Conservation (phyloP, 1,140 invertebrate species). For the Oppia nitens region DNA sequence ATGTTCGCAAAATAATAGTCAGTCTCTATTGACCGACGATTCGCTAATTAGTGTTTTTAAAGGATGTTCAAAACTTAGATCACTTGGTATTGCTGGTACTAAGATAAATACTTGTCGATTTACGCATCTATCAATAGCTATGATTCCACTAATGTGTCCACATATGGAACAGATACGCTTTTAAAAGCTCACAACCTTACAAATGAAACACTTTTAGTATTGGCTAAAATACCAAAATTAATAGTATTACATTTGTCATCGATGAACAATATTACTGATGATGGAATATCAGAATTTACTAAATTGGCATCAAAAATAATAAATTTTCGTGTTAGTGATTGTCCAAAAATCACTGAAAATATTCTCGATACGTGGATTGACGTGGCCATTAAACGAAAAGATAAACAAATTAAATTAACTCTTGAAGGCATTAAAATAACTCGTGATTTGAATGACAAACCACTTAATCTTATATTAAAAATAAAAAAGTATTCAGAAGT, state of each 20-base stretch:
- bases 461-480: neutral
- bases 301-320: neutral
- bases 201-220: neutral
- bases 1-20: neutral
- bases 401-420: neutral
- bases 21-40: neutral
- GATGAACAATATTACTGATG: neutral
- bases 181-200: neutral
- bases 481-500: too few relatives aligned
- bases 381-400: neutral
- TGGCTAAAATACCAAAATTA: neutral
- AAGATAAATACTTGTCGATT: neutral
- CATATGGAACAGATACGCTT: neutral
- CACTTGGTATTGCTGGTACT: neutral
- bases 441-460: neutral
- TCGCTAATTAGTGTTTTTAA: neutral
- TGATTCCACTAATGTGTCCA: neutral
- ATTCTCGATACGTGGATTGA: neutral
- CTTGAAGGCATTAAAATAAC: neutral
- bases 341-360: neutral
- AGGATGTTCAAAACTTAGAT: neutral
- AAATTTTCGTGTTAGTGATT: neutral
- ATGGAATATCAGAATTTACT: neutral
- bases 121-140: neutral
- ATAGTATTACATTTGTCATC: neutral